phyloP scores from a whole-genome alignment of 2,888 invertebrate species.

The Parnassius mnemosyne region DNA sequence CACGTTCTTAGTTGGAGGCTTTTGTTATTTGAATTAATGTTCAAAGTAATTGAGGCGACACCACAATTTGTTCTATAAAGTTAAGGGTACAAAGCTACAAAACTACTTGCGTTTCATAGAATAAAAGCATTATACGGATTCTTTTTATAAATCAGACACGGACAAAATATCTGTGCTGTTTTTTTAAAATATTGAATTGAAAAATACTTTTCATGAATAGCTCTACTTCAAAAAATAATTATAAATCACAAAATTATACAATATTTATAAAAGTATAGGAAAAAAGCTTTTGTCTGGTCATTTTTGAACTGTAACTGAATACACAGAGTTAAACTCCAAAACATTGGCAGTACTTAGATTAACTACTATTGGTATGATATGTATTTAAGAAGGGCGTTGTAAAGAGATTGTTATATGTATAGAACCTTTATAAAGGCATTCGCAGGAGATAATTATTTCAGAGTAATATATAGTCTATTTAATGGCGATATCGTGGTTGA shows the following conservation, averaged over 20 bases:
- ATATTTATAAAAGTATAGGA: not conserved
- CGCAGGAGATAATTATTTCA: conserved; percentile 13
- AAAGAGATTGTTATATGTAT: conserved; percentile 28
- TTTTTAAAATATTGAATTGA: not conserved
- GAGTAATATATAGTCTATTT: conserved; percentile 26
- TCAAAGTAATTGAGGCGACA: conserved; percentile 4
- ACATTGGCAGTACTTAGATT: conserved; percentile 8
- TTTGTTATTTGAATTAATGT: conserved; percentile 1
- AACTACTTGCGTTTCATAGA: not conserved
- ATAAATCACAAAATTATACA: not conserved
- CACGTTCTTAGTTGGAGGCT: not conserved
- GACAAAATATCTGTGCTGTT: not conserved
- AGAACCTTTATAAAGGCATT: conserved; percentile 15
- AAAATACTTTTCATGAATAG: no score
- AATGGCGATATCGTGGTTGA: conserved; percentile 31
- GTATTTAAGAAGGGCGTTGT: conserved; percentile 31
- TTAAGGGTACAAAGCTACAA: not conserved
- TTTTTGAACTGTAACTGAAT: not conserved
- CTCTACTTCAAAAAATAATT: no score
- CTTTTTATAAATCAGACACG: not conserved
- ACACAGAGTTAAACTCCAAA: conserved; percentile 5
- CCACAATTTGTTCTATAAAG: conserved; percentile 3
- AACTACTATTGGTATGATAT: conserved; percentile 30
- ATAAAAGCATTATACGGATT: not conserved
- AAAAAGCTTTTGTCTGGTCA: conserved; percentile 3